Evolutionary conservation across 92 coral and sea anemone genomes (phyloP).

Genomic region (Epizoanthus fatuus): DNA sequence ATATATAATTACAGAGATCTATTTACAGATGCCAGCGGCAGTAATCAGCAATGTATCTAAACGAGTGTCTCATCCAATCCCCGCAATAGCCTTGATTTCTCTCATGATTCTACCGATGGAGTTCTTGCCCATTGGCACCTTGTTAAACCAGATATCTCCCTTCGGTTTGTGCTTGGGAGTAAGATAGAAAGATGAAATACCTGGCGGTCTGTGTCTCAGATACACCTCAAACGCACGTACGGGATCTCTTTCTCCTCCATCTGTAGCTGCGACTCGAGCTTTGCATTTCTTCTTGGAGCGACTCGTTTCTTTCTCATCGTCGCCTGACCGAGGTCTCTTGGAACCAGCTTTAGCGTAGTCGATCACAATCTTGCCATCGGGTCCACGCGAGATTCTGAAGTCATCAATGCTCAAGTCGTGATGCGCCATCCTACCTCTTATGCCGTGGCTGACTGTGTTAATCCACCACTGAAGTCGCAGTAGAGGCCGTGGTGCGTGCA

Average conservation of each 20-base stretch:
- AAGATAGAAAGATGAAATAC: slow-evolving; percentile 98
- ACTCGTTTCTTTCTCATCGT: slow-evolving; percentile 92
- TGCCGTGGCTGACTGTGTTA: slow-evolving; percentile 98
- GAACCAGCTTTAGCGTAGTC: slow-evolving; percentile 96
- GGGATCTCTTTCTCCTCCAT: slow-evolving; percentile 99
- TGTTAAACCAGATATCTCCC: slow-evolving; percentile 99
- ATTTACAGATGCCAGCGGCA: slow-evolving; percentile 50
- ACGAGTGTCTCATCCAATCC: slow-evolving; percentile 79
- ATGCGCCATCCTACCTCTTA: slow-evolving; percentile 99
- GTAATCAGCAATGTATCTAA: slow-evolving; percentile 26
- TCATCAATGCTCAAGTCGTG: slow-evolving; percentile 98
- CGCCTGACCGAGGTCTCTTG: slow-evolving; percentile 89
- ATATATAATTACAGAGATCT: slow-evolving; percentile 46
- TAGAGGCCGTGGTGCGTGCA: slow-evolving; percentile 97
- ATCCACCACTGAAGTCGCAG: slow-evolving; percentile 99
- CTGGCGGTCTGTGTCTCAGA: slow-evolving; percentile 98
- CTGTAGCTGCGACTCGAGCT: slow-evolving; percentile 97
- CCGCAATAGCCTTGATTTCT: slow-evolving; percentile 99
- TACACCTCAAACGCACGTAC: slow-evolving; percentile 98
- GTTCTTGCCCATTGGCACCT: slow-evolving; percentile 99
- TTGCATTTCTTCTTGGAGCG: slow-evolving; percentile 96
- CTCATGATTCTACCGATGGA: slow-evolving; percentile 99
- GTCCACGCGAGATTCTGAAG: slow-evolving; percentile 96
- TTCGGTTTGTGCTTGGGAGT: slow-evolving; percentile 99
- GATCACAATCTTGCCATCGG: slow-evolving; percentile 97